Evolutionary conservation across 2,888 invertebrate species (phyloP), one percentile per base, ranked within the genome.

Genomic region (Automeris io): DNA sequence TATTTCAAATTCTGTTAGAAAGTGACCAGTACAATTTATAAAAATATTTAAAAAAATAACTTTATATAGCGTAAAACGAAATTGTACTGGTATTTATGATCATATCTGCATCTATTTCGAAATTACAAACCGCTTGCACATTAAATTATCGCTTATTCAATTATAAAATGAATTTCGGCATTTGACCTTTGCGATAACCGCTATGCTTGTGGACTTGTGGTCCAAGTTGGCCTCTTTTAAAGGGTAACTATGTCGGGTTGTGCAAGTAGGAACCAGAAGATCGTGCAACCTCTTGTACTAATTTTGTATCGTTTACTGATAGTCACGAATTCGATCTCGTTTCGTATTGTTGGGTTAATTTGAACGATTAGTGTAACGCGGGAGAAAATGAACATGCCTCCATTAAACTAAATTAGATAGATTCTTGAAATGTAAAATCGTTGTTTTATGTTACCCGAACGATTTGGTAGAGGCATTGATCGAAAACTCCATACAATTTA

Each of bases 281-380:
- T 61, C 61, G 63, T 66, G 67, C 49, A 45, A 42, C 53, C 49
- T 51, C 52, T 47, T 57, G 51, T 47, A 57, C 51, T 53, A 54
- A 60, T 60, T 59, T 59, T 39, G 49, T 56, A 47, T 58, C 47
- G 56, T 56, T 64, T 62, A 55, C 57, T 45, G 55, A 61, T 57
- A 58, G 67, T 74, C 72, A 73, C 69, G 70, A 69, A 57, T 61
- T 62, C 55, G 55, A 65, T 65, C 57, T 57, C 38, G 46, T 49
- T 54, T 51, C 45, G 44, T 46, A 55, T 51, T 46, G 45, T 18
- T 51, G 39, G 32, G 39, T 42, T 49, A 55, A 59, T 59, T 50
- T 51, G 45, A 46, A 45, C 43, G 45, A 47, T 53, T 54, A 45
- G 50, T 53, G 41, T 49, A 53, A 57, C 57, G 29, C 49, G 49